A percentile compares a stretch with the other conserved stretches of the same genome.
These are phyloP conservation scores for Acyrthosiphon pisum DNA, from an alignment of 1,140 invertebrate species.

Conservation along the genomic window DNA sequence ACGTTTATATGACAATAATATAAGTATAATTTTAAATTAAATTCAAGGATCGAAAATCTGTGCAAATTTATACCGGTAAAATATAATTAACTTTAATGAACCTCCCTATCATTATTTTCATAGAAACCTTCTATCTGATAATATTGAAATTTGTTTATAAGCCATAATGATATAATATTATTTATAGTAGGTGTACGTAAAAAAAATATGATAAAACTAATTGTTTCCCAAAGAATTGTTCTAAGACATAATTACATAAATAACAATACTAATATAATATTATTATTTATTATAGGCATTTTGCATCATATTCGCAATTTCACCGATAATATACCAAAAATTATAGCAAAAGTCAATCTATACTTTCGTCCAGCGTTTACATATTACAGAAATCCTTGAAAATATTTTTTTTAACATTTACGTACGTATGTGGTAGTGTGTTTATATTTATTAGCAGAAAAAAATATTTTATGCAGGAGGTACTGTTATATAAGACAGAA, in stretches of 20 bases:
- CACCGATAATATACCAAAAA: background rate
- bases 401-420: background rate
- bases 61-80: background rate
- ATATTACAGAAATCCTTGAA: background rate
- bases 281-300: background rate
- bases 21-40: background rate
- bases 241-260: background rate
- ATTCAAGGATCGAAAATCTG: background rate
- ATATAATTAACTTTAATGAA: background rate
- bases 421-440: background rate
- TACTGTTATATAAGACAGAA: conserved; percentile 38
- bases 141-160: background rate
- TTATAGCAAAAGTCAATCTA: background rate
- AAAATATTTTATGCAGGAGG: background rate
- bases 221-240: background rate
- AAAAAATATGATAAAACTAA: background rate
- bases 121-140: background rate
- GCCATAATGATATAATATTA: background rate
- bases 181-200: background rate
- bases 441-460: background rate
- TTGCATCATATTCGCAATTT: background rate
- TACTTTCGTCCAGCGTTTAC: background rate
- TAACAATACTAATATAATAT: background rate
- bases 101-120: background rate
- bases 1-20: background rate